Conservation (phyloP, 2,113 vertebrate genomes). For the Corythoichthys intestinalis region DNA sequence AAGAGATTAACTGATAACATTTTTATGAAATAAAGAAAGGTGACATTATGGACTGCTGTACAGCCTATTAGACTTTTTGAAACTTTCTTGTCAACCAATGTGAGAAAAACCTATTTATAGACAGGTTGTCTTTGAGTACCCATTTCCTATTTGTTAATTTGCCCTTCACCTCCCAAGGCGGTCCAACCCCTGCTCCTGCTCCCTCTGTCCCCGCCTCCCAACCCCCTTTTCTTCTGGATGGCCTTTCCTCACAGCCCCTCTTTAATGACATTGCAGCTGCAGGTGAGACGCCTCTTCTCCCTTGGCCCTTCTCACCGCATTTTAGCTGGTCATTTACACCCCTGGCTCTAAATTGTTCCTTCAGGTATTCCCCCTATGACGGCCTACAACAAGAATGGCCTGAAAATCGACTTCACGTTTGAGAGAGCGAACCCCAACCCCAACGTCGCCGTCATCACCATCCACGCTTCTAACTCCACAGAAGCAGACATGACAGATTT, state of each 20-base stretch:
- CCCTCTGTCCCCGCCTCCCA: constrained; percentile 78
- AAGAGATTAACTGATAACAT: too few species aligned
- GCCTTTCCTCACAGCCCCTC: constrained; percentile 85
- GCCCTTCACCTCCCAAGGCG: constrained; percentile 59
- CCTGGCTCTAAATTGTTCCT: constrained; percentile 19
- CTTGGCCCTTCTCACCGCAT: neutral
- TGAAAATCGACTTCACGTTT: constrained; percentile 98
- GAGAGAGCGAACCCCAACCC: constrained; percentile 96
- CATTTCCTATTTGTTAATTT: constrained; percentile 2
- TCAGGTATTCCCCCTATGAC: constrained; percentile 93
- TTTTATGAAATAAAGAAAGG: too few species aligned
- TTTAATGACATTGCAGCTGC: constrained; percentile 87
- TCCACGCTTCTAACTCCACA: constrained; percentile 93
- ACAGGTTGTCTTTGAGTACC: neutral
- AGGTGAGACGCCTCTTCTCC: constrained; percentile 69
- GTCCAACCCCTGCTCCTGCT: constrained; percentile 74
- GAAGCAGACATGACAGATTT: constrained; percentile 97
- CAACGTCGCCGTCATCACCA: constrained; percentile 94
- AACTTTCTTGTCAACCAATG: too few species aligned
- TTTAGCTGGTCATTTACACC: neutral
- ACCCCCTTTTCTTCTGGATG: constrained; percentile 88
- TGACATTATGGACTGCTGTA: too few species aligned
- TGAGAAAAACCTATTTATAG: too few species aligned
- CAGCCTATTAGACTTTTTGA: too few species aligned
- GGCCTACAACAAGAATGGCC: constrained; percentile 95